A percentile compares a stretch with the other conserved stretches of the same genome.
Conservation (phyloP, 1,140 invertebrate species). For the Pseudomyrmex gracilis region DNA sequence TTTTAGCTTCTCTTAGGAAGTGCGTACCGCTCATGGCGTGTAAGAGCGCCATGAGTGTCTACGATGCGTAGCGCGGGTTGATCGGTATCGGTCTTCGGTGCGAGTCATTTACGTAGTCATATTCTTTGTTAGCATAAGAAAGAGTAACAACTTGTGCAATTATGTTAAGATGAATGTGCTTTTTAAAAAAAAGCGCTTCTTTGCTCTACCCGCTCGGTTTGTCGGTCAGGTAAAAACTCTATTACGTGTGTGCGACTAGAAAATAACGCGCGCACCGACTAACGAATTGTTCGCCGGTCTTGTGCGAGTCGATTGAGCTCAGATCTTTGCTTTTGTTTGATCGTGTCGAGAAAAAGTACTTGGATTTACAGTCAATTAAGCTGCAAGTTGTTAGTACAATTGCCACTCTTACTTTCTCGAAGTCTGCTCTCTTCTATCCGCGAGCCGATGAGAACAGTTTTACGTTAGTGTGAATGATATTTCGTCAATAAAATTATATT, state of each 20-base stretch:
- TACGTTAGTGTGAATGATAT: not conserved
- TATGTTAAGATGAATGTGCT: slow-evolving; percentile 31
- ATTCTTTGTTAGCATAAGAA: slow-evolving; percentile 42
- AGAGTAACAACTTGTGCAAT: slow-evolving; percentile 23
- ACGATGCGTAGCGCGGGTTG: slow-evolving; percentile 33
- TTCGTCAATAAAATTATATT: not conserved
- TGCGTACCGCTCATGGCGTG: not conserved
- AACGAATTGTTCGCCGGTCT: slow-evolving; percentile 41
- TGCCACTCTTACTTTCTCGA: slow-evolving; percentile 7
- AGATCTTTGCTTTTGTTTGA: slow-evolving; percentile 19
- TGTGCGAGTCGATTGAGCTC: slow-evolving; percentile 10
- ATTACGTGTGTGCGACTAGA: slow-evolving; percentile 44
- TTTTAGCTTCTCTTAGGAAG: slow-evolving; percentile 27
- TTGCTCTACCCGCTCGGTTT: not conserved
- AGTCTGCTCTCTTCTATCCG: not conserved
- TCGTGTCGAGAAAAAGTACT: slow-evolving; percentile 9
- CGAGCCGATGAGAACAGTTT: not conserved
- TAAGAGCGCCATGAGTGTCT: slow-evolving; percentile 11
- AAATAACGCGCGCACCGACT: slow-evolving; percentile 50
- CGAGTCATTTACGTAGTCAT: slow-evolving; percentile 17
- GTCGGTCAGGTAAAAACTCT: slow-evolving; percentile 72
- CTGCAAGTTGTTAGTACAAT: not conserved
- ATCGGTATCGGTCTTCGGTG: slow-evolving; percentile 34
- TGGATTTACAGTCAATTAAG: slow-evolving; percentile 30
- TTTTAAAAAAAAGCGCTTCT: slow-evolving; percentile 41